These are phyloP conservation scores for Fregata magnificens DNA, from an alignment of 2,113 vertebrate genomes.

Conservation along the genomic window DNA sequence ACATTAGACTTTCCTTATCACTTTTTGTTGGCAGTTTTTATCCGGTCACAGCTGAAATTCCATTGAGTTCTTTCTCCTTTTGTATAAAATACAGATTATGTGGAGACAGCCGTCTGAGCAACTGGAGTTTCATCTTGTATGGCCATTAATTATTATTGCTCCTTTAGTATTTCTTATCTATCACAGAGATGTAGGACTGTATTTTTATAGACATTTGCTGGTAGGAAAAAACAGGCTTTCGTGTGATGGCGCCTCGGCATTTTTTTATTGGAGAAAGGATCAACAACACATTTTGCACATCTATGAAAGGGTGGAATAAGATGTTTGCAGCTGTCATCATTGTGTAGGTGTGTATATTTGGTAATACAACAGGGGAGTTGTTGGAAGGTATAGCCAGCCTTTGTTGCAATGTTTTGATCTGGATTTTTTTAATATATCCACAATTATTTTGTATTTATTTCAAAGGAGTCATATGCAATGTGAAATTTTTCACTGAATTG, in stretches of 20 bases:
- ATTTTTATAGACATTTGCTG: constrained; percentile 72
- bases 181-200: constrained; percentile 66
- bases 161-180: constrained; percentile 82
- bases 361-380: not conserved
- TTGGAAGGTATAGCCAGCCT: not conserved
- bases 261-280: constrained; percentile 41
- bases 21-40: constrained; percentile 83
- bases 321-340: not conserved
- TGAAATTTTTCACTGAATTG: not conserved
- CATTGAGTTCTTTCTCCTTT: constrained; percentile 81
- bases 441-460: not conserved
- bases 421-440: not conserved
- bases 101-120: constrained; percentile 87
- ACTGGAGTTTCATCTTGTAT: constrained; percentile 83
- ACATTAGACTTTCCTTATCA: constrained; percentile 90
- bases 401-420: not conserved
- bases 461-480: not conserved
- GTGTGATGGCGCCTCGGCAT: constrained; percentile 26
- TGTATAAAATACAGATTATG: constrained; percentile 88
- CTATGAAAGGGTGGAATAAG: not conserved
- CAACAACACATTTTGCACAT: constrained; percentile 23
- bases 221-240: constrained; percentile 54
- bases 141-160: constrained; percentile 86
- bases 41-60: constrained; percentile 82
- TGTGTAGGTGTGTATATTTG: not conserved